Conservation (phyloP, 2,113 vertebrate genomes). For the Gallinago media region DNA sequence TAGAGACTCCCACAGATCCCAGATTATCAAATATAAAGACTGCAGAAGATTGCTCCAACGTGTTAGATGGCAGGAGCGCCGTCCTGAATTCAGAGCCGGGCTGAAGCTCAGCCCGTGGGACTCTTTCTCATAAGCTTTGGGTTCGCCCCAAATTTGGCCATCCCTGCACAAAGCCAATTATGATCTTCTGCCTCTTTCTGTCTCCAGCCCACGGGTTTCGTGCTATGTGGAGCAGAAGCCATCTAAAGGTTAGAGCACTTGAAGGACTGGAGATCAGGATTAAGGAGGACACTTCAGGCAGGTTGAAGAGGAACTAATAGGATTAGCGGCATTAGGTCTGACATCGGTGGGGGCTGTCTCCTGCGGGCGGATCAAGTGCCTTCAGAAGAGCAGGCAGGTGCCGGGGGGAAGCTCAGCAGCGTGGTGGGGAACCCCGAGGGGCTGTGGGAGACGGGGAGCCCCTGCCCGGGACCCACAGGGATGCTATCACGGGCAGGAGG, state of each 20-base stretch:
- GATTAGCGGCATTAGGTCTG: background rate
- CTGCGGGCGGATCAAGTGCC: fast-evolving
- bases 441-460: fast-evolving
- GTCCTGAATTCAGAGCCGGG: background rate
- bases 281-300: background rate
- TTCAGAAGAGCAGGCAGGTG: background rate
- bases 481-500: fast-evolving
- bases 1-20: slow-evolving; percentile 55
- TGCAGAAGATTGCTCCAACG: background rate
- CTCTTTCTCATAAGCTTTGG: background rate
- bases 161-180: background rate
- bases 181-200: background rate
- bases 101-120: background rate
- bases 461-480: background rate
- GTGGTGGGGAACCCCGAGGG: fast-evolving
- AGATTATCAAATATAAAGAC: slow-evolving; percentile 43
- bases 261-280: background rate
- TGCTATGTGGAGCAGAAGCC: background rate
- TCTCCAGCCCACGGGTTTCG: background rate
- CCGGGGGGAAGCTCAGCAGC: background rate
- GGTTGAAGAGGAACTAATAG: background rate
- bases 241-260: background rate
- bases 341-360: background rate
- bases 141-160: background rate
- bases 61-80: background rate